A percentile compares a stretch with the other conserved stretches of the same genome.
Conservation (phyloP, 2,888 invertebrate genomes). For the Hartigia nigra region DNA sequence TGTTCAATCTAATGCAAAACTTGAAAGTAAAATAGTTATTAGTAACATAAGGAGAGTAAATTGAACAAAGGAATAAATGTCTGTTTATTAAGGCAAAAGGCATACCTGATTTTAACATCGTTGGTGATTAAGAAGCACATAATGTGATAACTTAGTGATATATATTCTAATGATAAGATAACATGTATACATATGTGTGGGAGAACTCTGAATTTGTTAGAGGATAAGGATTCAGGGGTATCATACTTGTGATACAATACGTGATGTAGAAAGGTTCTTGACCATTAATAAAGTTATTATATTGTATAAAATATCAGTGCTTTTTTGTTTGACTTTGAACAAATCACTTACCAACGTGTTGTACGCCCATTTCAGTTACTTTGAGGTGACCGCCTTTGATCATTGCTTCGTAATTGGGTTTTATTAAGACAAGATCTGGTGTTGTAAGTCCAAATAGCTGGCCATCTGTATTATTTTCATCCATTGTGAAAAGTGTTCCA, state of each 20-base stretch:
- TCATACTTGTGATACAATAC: not conserved
- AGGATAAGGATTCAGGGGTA: not conserved
- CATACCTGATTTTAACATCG: conserved; percentile 31
- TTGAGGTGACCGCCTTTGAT: conserved; percentile 85
- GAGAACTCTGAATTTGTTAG: not conserved
- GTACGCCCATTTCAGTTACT: conserved; percentile 86
- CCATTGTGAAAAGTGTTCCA: conserved; percentile 80
- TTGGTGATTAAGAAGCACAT: conserved; percentile 23
- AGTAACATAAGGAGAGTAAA: not conserved
- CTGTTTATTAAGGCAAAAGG: conserved; percentile 20
- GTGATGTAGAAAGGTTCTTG: not conserved
- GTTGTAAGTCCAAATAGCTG: conserved; percentile 84
- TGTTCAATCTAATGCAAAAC: conserved; percentile 9
- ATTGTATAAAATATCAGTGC: conserved; percentile 6
- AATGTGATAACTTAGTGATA: conserved; percentile 30
- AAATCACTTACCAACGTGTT: conserved; percentile 74
- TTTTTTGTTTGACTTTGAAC: not conserved
- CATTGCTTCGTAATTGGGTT: conserved; percentile 91
- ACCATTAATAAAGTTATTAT: not conserved
- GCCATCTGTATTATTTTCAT: conserved; percentile 77
- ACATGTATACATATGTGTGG: conserved; percentile 21
- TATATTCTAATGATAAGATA: conserved; percentile 49
- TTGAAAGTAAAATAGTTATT: not conserved
- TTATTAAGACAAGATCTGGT: conserved; percentile 81
- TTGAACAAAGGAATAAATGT: not conserved